A percentile compares a stretch with the other conserved stretches of the same genome.
These are phyloP conservation scores for Upupa epops DNA, from an alignment of 2,113 vertebrate genomes.

Conservation along the genomic window DNA sequence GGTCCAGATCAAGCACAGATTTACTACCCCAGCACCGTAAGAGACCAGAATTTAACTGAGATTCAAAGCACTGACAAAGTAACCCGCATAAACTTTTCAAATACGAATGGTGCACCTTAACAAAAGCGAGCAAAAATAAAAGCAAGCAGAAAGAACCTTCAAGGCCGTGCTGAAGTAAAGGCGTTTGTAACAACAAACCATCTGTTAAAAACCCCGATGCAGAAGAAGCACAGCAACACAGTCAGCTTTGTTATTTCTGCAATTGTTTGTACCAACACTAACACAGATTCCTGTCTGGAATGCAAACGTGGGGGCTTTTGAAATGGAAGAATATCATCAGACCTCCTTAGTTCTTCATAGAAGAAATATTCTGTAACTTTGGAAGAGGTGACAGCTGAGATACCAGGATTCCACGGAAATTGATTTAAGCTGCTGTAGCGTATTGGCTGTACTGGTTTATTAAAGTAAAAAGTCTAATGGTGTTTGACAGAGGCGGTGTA, in stretches of 20 bases:
- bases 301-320: neutral
- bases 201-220: constrained; percentile 41
- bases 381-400: neutral
- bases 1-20: constrained; percentile 70
- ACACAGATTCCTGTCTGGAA: neutral
- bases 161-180: constrained; percentile 41
- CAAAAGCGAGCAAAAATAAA: neutral
- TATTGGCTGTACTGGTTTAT: constrained; percentile 7
- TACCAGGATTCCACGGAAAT: neutral
- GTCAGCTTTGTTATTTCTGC: neutral
- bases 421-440: neutral
- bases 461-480: constrained; percentile 28
- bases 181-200: constrained; percentile 34
- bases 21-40: constrained; percentile 59
- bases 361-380: neutral
- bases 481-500: constrained; percentile 17
- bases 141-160: neutral
- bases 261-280: neutral
- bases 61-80: constrained; percentile 42
- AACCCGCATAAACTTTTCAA: constrained; percentile 33
- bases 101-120: neutral
- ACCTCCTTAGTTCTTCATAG: neutral
- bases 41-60: constrained; percentile 59
- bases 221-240: neutral
- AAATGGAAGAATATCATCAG: neutral